Base-by-base conservation (phyloP, 2,888 invertebrate genomes). In the Zhuqinia jingwanae region DNA sequence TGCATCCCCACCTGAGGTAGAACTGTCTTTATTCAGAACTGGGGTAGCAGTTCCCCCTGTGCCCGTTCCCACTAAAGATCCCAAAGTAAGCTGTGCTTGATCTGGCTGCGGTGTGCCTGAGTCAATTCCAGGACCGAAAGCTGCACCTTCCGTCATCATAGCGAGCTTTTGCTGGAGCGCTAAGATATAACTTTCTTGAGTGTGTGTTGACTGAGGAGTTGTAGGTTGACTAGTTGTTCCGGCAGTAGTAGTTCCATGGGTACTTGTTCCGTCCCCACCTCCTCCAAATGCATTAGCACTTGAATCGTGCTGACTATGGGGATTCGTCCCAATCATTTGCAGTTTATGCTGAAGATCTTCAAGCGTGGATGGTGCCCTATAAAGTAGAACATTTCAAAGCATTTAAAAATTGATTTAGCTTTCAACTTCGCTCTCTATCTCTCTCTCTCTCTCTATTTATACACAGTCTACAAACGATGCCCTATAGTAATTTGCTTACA, bases 171-270 rank as follows among this genome's bases (percentile, higher is more conserved):
- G 95, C 91, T 96, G 96, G 88, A 96, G 92, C 70, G 94, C 94
- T 91, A 95, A 94, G 94, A 95, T 94, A 92, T 95, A 95, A 68
- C 94, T 94, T 92, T 94, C 95, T 92, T 95, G 95, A 1, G 94
- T 93, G 85, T 94, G 94, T 88, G 93, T 93, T 90, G 94, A 94
- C 92, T 95, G 95, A 6, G 95, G 95, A 45, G 95, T 95, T 89
- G 95, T 93, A 8, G 94, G 93, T 91, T 94, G 94, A 90, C 94
- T 94, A 17, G 94, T 75, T 94, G 94, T 58, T 93, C 93, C 92
- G 5, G 87, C 79, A 8, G 78, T 80, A 1, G 80, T 58, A 27
- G 85, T 85, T 6, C 77, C 82, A 68, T 65, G 65, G 11, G 84
- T 75, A 56, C 70, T 87, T 8, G 36, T 56, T 3, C 77, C 70